Base-by-base conservation (phyloP, 2,888 invertebrate species). In the Aphelenchoides bicaudatus region DNA sequence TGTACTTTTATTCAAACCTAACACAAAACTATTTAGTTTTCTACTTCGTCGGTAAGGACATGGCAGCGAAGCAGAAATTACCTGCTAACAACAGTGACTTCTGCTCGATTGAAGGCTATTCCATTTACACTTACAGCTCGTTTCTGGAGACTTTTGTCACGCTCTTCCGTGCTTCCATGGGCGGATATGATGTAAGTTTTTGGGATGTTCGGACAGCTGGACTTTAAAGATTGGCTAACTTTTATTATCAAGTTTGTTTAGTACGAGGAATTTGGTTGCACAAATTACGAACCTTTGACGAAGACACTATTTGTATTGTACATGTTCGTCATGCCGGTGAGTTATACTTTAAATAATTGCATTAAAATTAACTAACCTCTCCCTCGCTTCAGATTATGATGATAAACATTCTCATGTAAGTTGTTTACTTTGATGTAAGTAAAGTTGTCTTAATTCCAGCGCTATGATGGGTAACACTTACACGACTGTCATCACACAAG, bases 381-480 rank as follows among this genome's bases (percentile, higher is more conserved):
- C n/a, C n/a, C n/a, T n/a, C n/a, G n/a, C n/a, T n/a, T n/a, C n/a
- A n/a, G 1, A 61, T 69, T 31, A 65, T 65, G 69, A 65, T 70
- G 69, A 65, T 71, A 19, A 66, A 71, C 59, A 71, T 66, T 88
- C 85, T 98, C 81, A 98, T 98, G n/a, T n/a, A n/a, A n/a, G n/a
- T n/a, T n/a, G n/a, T n/a, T n/a, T n/a, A n/a, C n/a, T n/a, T n/a
- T n/a, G n/a, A n/a, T n/a, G n/a, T n/a, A n/a, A n/a, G n/a, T n/a
- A n/a, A n/a, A n/a, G n/a, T n/a, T n/a, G n/a, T n/a, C n/a, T n/a
- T n/a, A n/a, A n/a, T n/a, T n/a, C n/a, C n/a, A n/a, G n/a, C 67
- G 98, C 98, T 65, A 98, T 96, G 96, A 98, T 98, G 96, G 96
- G 96, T 31, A 96, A 96, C 82, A 98, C 98, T 0, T 98, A 98